phyloP scores from a whole-genome alignment of 2,888 invertebrate species.

The Teleogryllus oceanicus region DNA sequence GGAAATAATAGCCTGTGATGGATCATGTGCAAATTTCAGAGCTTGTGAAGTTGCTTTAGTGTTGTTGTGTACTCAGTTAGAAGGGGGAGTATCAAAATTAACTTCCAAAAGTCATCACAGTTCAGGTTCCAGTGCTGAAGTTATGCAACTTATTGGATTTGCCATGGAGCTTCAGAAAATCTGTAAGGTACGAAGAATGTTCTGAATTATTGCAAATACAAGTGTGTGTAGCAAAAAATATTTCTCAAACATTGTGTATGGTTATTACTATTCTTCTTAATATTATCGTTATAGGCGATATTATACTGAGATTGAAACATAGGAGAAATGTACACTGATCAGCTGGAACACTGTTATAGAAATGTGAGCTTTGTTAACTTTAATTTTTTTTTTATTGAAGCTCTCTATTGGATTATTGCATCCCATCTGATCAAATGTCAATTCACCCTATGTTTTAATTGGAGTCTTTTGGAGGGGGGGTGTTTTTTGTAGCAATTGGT shows the following conservation, averaged over 20 bases:
- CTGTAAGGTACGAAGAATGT: constrained; percentile 58
- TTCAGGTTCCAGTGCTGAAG: constrained; percentile 43
- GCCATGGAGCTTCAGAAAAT: constrained; percentile 68
- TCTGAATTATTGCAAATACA: constrained; percentile 32
- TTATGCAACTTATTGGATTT: constrained; percentile 64
- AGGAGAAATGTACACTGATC: too few species aligned
- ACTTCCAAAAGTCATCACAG: constrained; percentile 35
- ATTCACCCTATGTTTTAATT: too few species aligned
- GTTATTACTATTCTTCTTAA: background rate
- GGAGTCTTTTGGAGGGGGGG: too few species aligned
- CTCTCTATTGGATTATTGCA: too few species aligned
- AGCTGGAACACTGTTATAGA: too few species aligned
- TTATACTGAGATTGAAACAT: too few species aligned
- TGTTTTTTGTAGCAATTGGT: too few species aligned
- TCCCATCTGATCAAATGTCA: too few species aligned
- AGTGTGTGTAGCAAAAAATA: too few species aligned
- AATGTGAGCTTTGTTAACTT: too few species aligned
- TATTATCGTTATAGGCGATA: background rate
- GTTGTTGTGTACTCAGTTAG: constrained; percentile 69
- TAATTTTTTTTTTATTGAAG: too few species aligned
- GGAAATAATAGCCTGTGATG: constrained; percentile 73
- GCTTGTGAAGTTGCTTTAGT: constrained; percentile 75
- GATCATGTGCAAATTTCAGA: constrained; percentile 67
- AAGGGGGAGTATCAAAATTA: constrained; percentile 47
- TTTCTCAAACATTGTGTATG: background rate